These are phyloP conservation scores for Aplysina aerophoba DNA, from an alignment of 37 sponge, comb jelly and placozoan species.

Conservation along the genomic window DNA sequence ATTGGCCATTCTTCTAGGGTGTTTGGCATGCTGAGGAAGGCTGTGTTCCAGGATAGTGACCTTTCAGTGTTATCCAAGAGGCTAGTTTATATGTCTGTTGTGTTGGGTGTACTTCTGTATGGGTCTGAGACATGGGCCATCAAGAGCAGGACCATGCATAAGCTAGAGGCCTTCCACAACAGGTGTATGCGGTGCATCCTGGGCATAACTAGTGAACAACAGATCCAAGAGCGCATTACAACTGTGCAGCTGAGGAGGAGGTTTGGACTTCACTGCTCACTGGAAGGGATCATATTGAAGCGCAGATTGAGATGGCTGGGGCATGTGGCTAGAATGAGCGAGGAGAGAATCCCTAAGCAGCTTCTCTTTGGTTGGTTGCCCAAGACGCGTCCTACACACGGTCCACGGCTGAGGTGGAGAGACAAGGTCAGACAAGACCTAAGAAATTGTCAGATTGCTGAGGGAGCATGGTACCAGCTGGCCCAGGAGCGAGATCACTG, in stretches of 20 bases:
- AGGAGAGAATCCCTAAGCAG: no score
- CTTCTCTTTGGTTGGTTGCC: no score
- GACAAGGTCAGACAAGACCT: no score
- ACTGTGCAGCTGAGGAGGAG: background rate
- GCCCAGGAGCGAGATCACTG: no score
- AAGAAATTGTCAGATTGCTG: no score
- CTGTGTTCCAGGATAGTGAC: slow-evolving; percentile 17
- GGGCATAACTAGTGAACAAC: background rate
- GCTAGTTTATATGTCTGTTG: background rate
- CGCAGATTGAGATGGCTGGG: no score
- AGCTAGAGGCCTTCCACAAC: background rate
- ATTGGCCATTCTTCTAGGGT: slow-evolving; percentile 31
- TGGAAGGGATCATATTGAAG: background rate
- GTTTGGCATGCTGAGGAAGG: slow-evolving; percentile 38
- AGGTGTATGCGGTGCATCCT: background rate
- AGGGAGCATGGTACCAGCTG: no score
- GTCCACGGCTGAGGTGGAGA: no score
- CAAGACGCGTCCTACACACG: no score
- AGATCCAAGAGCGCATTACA: background rate
- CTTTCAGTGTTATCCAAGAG: slow-evolving; percentile 35
- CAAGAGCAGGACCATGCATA: background rate
- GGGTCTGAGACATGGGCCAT: background rate
- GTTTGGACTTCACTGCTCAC: background rate
- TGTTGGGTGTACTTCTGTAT: slow-evolving; percentile 13
- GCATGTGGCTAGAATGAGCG: no score